A percentile compares a stretch with the other conserved stretches of the same genome.
phyloP scores from a whole-genome alignment of 2,888 invertebrate genomes.

The Pycnomerus fuliginosus region DNA sequence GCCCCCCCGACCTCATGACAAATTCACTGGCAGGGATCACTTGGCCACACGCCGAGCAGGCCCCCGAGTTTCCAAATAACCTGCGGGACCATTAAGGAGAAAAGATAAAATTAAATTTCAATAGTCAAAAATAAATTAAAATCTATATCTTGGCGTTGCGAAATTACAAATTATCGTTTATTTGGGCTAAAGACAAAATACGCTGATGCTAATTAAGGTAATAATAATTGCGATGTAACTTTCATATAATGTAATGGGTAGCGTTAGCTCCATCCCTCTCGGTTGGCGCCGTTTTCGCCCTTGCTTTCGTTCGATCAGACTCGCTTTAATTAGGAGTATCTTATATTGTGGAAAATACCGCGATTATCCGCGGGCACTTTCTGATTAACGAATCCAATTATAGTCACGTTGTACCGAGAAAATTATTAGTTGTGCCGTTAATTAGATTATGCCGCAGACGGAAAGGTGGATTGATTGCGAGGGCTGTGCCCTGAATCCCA shows the following conservation, averaged over 20 bases:
- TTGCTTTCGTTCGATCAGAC: constrained; percentile 17
- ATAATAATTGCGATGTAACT: constrained; percentile 13
- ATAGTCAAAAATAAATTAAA: constrained; percentile 27
- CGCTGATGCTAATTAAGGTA: constrained; percentile 14
- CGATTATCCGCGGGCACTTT: constrained; percentile 53
- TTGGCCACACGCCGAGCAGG: constrained; percentile 89
- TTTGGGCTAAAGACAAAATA: too few relatives aligned
- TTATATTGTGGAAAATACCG: constrained; percentile 44
- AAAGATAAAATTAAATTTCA: constrained; percentile 45
- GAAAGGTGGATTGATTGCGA: constrained; percentile 37
- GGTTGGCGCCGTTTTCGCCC: constrained; percentile 7
- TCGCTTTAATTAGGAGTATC: constrained; percentile 42
- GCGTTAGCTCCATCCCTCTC: constrained; percentile 9
- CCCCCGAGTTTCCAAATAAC: constrained; percentile 87
- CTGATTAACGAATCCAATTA: constrained; percentile 55
- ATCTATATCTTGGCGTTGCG: too few relatives aligned
- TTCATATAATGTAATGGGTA: constrained; percentile 9
- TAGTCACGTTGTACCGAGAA: constrained; percentile 52
- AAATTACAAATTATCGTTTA: too few relatives aligned
- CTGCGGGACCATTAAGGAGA: constrained; percentile 60
- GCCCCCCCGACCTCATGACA: constrained; percentile 81
- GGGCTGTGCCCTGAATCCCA: constrained; percentile 9
- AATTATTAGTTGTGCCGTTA: constrained; percentile 54
- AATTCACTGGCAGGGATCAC: constrained; percentile 91
- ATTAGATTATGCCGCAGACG: constrained; percentile 49